These are phyloP conservation scores for Cerceris ruficornis DNA, from an alignment of 2,888 invertebrate genomes.

Conservation along the genomic window DNA sequence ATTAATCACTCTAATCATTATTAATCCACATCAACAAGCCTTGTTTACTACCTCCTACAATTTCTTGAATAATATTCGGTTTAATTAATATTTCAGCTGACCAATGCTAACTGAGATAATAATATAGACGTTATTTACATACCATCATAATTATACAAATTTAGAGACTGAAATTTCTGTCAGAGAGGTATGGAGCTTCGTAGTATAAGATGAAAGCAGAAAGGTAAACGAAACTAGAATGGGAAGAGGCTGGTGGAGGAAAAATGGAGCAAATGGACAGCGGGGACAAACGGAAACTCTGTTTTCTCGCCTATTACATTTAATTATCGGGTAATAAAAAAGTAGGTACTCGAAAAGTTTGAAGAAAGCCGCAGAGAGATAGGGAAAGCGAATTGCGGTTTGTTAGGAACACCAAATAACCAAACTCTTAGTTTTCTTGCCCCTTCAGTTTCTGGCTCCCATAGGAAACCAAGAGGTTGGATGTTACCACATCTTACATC, in stretches of 20 bases:
- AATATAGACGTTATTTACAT: too few relatives aligned
- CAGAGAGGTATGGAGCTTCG: background rate
- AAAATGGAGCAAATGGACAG: conserved; percentile 31
- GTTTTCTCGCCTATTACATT: conserved; percentile 63
- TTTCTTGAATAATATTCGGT: too few relatives aligned
- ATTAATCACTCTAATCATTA: too few relatives aligned
- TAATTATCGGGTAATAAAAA: conserved; percentile 64
- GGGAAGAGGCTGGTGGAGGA: conserved; percentile 1
- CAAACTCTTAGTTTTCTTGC: conserved; percentile 53
- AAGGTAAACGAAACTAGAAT: background rate
- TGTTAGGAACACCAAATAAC: conserved; percentile 38
- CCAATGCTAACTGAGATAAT: too few relatives aligned
- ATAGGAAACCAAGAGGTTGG: conserved; percentile 49
- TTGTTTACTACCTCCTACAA: too few relatives aligned
- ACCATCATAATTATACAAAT: too few relatives aligned
- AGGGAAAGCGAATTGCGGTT: conserved; percentile 28
- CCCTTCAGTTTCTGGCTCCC: conserved; percentile 29
- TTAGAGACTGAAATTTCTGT: background rate
- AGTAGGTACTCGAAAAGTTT: conserved; percentile 50
- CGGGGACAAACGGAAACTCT: conserved; percentile 24
- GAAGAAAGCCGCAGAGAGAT: conserved; percentile 31
- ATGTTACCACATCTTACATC: conserved; percentile 64
- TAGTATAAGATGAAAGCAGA: background rate
- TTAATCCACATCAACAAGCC: too few relatives aligned
- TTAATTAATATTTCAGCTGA: too few relatives aligned